A percentile compares a stretch with the other conserved stretches of the same genome.
Conservation (phyloP, 1,140 invertebrate species). For the Drosophila rhopaloa region DNA sequence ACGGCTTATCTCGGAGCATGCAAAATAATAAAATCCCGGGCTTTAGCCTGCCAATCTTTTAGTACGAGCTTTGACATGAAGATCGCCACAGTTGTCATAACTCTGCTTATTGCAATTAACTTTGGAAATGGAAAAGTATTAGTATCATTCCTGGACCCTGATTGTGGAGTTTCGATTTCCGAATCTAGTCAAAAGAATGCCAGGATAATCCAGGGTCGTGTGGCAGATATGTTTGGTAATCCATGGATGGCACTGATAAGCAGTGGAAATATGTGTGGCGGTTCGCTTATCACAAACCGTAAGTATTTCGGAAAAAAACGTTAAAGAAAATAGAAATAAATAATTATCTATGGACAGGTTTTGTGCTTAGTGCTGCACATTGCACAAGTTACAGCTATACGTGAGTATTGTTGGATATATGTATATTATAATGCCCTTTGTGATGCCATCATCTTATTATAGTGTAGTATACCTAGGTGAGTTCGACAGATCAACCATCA, state of each 20-base stretch:
- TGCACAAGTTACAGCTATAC: neutral
- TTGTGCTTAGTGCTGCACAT: conserved; percentile 21
- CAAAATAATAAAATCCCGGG: neutral
- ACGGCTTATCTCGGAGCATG: neutral
- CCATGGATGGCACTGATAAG: conserved; percentile 15
- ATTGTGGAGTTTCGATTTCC: neutral
- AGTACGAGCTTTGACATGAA: neutral
- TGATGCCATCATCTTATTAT: neutral
- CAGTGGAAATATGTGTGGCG: neutral
- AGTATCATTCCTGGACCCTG: neutral
- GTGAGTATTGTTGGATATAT: conserved; percentile 6
- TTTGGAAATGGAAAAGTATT: neutral
- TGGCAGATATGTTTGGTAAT: neutral
- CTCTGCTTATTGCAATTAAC: neutral
- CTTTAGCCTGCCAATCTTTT: neutral
- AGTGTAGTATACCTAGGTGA: conserved; percentile 3
- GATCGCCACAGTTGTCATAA: neutral
- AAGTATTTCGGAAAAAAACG: neutral
- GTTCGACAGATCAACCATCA: neutral
- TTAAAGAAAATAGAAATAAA: neutral
- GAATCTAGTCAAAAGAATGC: neutral
- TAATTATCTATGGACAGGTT: neutral
- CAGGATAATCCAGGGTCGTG: neutral
- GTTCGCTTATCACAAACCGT: conserved; percentile 24
- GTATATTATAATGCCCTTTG: neutral